A percentile compares a stretch with the other conserved stretches of the same genome.
phyloP scores from a whole-genome alignment of 2,113 vertebrate genomes.

The Saccopteryx bilineata region DNA sequence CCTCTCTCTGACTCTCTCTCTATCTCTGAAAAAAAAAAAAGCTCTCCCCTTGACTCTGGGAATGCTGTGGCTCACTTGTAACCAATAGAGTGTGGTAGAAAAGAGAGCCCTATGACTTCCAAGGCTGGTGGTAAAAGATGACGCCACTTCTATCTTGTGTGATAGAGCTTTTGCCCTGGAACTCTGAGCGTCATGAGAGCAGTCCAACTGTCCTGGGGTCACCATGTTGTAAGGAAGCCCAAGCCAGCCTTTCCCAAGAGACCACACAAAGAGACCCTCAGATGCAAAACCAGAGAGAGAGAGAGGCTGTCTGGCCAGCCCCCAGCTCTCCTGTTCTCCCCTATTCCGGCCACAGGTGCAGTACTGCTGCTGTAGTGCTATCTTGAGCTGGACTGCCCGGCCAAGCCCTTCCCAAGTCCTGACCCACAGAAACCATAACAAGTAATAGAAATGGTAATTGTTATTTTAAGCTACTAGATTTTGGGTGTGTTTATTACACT shows the following conservation, averaged over 20 bases:
- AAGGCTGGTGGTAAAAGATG: background rate
- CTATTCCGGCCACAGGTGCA: background rate
- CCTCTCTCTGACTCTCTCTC: no score
- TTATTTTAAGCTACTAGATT: background rate
- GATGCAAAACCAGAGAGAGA: background rate
- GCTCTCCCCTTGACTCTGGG: background rate
- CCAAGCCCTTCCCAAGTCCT: background rate
- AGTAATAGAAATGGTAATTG: background rate
- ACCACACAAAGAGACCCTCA: background rate
- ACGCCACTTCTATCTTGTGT: background rate
- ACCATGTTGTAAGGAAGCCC: conserved; percentile 26
- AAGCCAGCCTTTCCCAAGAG: background rate
- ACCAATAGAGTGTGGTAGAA: background rate
- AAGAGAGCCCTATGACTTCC: background rate
- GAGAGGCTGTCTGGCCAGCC: background rate
- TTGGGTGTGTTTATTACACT: background rate
- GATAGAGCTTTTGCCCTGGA: background rate
- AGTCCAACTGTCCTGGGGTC: background rate
- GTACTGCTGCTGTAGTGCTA: background rate
- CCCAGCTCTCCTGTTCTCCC: background rate
- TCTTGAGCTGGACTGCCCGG: background rate
- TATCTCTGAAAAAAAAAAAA: background rate
- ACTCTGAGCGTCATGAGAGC: background rate
- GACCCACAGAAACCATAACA: background rate
- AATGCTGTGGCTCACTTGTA: background rate